phyloP scores from a whole-genome alignment of 2,797 vertebrate genomes.

The Crocodylus rhombifer region DNA sequence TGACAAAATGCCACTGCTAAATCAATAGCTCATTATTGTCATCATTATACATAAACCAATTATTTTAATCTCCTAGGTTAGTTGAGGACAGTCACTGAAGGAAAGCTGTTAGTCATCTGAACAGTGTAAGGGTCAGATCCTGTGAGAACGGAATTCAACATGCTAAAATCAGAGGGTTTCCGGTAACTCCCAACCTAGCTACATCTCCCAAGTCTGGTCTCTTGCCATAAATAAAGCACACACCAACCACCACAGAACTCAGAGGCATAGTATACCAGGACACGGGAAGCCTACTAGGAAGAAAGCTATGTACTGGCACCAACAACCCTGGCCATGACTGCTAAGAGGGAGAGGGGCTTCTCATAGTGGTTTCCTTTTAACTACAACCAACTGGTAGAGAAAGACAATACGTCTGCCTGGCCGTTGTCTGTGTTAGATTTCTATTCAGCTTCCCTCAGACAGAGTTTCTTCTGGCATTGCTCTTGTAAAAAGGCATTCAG shows the following conservation, averaged over 20 bases:
- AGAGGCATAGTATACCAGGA: not conserved
- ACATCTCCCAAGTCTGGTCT: not conserved
- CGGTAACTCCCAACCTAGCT: not conserved
- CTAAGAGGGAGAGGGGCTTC: not conserved
- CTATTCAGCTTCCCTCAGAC: not conserved
- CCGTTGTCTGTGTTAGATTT: not conserved
- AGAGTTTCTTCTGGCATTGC: not conserved
- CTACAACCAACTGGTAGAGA: not conserved
- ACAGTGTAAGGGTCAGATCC: not conserved
- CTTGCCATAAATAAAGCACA: not conserved
- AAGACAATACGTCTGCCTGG: not conserved
- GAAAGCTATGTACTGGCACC: fast-evolving
- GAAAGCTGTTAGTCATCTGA: slow-evolving; percentile 42
- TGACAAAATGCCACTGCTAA: slow-evolving; percentile 28
- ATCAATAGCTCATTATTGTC: slow-evolving; percentile 43
- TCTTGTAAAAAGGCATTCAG: fast-evolving
- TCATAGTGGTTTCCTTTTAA: not conserved
- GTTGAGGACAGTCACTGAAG: slow-evolving; percentile 36
- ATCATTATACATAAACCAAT: slow-evolving; percentile 43
- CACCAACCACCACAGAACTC: not conserved
- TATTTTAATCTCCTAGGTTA: slow-evolving; percentile 61
- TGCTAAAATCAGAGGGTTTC: not conserved
- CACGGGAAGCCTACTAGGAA: too few species aligned
- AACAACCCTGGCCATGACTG: not conserved
- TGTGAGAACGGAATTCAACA: not conserved